Evolutionary conservation across 2,797 vertebrate species (phyloP), one percentile per base, ranked within the genome.

Genomic region (Scomberomorus guttatus): DNA sequence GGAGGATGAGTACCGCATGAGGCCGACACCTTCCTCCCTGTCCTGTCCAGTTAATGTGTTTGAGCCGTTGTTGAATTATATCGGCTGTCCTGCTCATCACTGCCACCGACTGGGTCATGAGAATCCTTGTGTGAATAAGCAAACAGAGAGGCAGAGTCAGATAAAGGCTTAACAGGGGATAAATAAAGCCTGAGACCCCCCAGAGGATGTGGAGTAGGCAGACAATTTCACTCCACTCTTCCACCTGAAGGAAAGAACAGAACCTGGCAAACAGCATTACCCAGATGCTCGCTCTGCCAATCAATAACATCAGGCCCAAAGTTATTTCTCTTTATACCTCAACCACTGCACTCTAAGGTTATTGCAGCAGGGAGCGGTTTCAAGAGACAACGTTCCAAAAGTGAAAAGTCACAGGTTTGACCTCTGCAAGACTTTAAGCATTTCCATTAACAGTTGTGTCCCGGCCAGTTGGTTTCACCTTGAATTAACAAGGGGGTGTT

Each of bases 251-350:
- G 55, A 72, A 44, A 69, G 39, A 70, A 70, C 72, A 61, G 61
- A 75, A 32, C 13, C 39, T 32, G 39, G 73, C 37, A 51, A 72
- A 62, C 69, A 70, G 69, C 75, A 48, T 73, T 24, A 76, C 61
- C 63, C 79, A 72, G 50, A 69, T 77, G 44, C 48, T 80, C 13
- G 1, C 7, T 37, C 62, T 59, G 62, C 54, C 69, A 61, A 82
- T 89, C 89, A 80, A 80, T 90, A 83, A 39, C 52, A 58, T 7
- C n/a, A 64, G 54, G 10, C 20, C 24, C 39, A 20, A 34, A 83
- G 64, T 64, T 78, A 69, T 77, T 63, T 65, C 73, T 80, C 76
- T 67, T 42, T 61, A 64, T 50, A 51, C 55, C 66, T 58, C 15
- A 0, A 14, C 55, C 44, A 20, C 42, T 54, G 46, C 42, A 12